A percentile compares a stretch with the other conserved stretches of the same genome.
These are phyloP conservation scores for Calameuta pallipes DNA, from an alignment of 2,888 invertebrate species.

Conservation along the genomic window DNA sequence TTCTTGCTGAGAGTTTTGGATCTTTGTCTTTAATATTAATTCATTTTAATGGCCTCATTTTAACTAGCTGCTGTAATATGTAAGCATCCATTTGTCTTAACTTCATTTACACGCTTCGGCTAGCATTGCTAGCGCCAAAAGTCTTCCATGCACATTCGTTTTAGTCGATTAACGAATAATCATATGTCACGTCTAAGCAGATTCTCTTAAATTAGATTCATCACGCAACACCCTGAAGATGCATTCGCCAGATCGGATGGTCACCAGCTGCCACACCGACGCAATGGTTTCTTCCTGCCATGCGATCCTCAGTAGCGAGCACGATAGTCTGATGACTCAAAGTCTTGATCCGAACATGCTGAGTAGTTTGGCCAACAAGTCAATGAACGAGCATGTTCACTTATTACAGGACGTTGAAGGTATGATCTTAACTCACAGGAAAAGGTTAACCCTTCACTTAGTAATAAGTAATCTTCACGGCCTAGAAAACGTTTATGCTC, in stretches of 20 bases:
- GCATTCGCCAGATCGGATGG: constrained; percentile 80
- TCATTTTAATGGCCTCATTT: background rate
- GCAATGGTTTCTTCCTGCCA: constrained; percentile 57
- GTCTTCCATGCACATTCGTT: constrained; percentile 15
- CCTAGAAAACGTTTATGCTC: background rate
- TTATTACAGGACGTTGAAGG: constrained; percentile 53
- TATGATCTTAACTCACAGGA: constrained; percentile 20
- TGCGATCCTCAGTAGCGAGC: constrained; percentile 43
- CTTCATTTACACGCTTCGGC: constrained; percentile 51
- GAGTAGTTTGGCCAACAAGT: constrained; percentile 59
- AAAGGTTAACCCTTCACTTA: background rate
- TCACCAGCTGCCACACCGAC: constrained; percentile 76
- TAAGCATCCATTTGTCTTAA: constrained; percentile 9
- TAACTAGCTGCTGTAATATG: background rate
- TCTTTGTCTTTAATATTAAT: constrained; percentile 28
- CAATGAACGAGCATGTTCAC: constrained; percentile 29
- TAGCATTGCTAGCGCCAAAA: constrained; percentile 41
- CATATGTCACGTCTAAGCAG: constrained; percentile 9
- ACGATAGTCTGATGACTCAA: constrained; percentile 70
- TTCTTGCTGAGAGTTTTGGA: background rate
- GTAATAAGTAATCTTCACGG: background rate
- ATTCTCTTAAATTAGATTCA: constrained; percentile 37
- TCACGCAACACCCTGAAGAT: constrained; percentile 53
- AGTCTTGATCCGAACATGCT: constrained; percentile 73
- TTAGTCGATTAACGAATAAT: background rate